Evolutionary conservation across 1,140 invertebrate genomes (phyloP), one percentile per base, ranked within the genome.

Genomic region (Pemphigus obesinymphae): DNA sequence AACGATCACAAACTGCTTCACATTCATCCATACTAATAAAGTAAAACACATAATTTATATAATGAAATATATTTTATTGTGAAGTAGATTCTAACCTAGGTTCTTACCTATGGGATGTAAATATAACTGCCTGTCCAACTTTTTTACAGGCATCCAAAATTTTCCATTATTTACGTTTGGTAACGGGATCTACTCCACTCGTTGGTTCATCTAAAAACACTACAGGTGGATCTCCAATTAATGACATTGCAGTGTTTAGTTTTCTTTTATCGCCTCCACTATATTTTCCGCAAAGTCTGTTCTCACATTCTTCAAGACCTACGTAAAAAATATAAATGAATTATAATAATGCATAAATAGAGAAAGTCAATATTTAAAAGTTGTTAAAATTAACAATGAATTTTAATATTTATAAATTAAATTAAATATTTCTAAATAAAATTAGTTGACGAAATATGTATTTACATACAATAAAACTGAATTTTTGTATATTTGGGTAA

Each of bases 151-250:
- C 89, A 83, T 91, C 88, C 83, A 95, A 92, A 72, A 94, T 88
- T 53, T 91, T 89, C 94, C 93, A 95, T 55, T 95, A 90, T 61
- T 92, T 91, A 82, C 93, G 90, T 45, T 92, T 87, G 0, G 93
- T 92, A 20, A 92, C 91, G 0, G 93, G 93, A 86, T 96, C 94
- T 15, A 95, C 93, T 1, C 93, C 92, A 82, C 92, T 92, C 2
- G 93, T 93, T 1, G 93, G 93, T 87, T 95, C 94, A 87, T 95
- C 96, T 83, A 98, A 88, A 85, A 96, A 96, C 40, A 98, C 90
- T 15, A 98, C 89, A 17, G 92, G 90, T 4, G 96, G 94, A 88
- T 96, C 92, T n/a, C 95, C 96, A 50, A 98, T 78, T n/a, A n/a
- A n/a, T n/a, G n/a, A n/a, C n/a, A n/a, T n/a, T n/a, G n/a, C n/a